These are phyloP conservation scores for Botrylloides violaceus DNA, from an alignment of 23 tunicate species.

Conservation along the genomic window DNA sequence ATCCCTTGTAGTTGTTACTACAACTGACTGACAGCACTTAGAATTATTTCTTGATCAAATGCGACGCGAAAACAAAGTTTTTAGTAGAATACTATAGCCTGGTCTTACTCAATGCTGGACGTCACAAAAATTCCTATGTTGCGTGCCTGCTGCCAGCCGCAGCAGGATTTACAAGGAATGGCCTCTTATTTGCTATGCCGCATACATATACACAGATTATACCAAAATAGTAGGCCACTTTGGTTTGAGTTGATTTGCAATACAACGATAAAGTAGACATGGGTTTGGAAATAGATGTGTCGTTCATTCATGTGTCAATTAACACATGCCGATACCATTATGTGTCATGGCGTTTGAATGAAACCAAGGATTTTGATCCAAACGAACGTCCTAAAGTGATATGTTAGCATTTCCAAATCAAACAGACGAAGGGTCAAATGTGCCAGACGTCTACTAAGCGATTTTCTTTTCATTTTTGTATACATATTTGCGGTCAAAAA, in stretches of 20 bases:
- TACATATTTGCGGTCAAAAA: not conserved
- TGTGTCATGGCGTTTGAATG: no score
- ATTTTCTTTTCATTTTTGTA: not conserved
- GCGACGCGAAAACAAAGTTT: not conserved
- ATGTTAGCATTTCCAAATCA: no score
- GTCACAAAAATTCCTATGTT: not conserved
- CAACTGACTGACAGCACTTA: not conserved
- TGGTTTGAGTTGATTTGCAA: no score
- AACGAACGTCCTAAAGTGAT: no score
- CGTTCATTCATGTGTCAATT: no score
- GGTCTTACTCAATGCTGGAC: not conserved
- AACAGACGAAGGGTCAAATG: no score
- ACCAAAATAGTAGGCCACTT: not conserved
- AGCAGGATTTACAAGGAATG: not conserved
- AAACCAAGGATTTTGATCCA: no score
- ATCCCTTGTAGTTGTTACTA: not conserved
- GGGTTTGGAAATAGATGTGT: no score
- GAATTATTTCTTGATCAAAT: not conserved
- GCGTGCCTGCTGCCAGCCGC: slow-evolving; percentile 3
- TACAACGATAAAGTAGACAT: no score
- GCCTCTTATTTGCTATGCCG: not conserved
- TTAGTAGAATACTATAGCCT: not conserved
- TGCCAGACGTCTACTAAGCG: not conserved
- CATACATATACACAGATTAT: not conserved
- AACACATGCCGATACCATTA: no score